Evolutionary conservation across 2,888 invertebrate species (phyloP), one percentile per base, ranked within the genome.

Genomic region (Chaitophorus viminalis): DNA sequence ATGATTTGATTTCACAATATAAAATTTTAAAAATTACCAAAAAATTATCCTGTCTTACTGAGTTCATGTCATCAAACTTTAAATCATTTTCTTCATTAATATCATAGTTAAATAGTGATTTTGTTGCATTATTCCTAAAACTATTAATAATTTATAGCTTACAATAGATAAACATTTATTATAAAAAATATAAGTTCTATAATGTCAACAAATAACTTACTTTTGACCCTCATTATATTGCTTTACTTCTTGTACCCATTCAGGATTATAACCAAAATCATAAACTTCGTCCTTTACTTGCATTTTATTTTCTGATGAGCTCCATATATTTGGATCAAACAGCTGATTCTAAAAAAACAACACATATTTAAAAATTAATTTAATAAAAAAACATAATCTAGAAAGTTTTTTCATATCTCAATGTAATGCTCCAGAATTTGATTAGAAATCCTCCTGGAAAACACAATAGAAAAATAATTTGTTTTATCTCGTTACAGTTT

Each of bases 201-300:
- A 52, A 52, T 52, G n/a, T 60, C 3, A 36, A 68, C 1, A 25
- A 60, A 33, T 31, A 74, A 52, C 75, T 70, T 79, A 84, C 88
- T 60, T 54, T 33, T 76, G 39, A 18, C 65, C 79, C 29, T 72
- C 70, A n/a, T 75, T 79, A 25, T 60, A 78, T 77, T 77, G 46
- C 88, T 92, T 93, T 33, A 93, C 91, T 90, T 95, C 94, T 88
- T 93, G 92, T 14, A 93, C 93, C 95, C 95, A 95, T 83, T 93
- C 92, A n/a, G 92, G 92, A 21, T 92, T 92, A 89, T 92, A 91
- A 39, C 92, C 92, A 81, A 92, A 89, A 91, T 93, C 93, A 89
- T 91, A 91, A 39, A 91, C 91, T 89, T 92, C 91, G 29, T 89
- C 90, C 82, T 90, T 89, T 72, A 90, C 89, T n/a, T 81, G 54